Conservation (phyloP, 2,888 invertebrate genomes). For the Drosophila hamatofila region DNA sequence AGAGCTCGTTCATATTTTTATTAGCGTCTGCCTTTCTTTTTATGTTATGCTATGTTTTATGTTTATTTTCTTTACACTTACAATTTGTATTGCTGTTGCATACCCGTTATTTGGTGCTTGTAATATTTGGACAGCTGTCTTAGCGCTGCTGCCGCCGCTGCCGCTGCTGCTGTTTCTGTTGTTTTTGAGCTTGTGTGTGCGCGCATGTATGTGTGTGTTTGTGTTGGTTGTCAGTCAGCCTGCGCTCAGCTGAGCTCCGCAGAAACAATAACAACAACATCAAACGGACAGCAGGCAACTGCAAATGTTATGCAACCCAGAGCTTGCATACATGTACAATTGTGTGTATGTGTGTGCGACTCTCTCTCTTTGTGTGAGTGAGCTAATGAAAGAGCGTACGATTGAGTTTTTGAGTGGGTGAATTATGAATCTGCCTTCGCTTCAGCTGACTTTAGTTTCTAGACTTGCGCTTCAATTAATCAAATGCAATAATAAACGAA, state of each 20-base stretch:
- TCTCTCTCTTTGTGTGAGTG: not conserved
- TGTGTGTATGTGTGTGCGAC: not conserved
- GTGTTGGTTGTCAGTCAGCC: constrained; percentile 26
- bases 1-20: constrained; percentile 59
- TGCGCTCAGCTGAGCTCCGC: constrained; percentile 51
- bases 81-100: constrained; percentile 45
- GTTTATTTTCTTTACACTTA: constrained; percentile 67
- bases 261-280: constrained; percentile 33
- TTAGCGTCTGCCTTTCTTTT: constrained; percentile 59
- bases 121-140: constrained; percentile 59
- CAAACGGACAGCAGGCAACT: constrained; percentile 23
- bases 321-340: not conserved
- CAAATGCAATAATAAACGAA: not conserved
- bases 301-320: constrained; percentile 54
- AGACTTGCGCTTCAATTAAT: not conserved
- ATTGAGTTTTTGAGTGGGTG: constrained; percentile 13
- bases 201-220: constrained; percentile 3
- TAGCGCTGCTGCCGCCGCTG: not conserved
- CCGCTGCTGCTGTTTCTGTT: constrained; percentile 6
- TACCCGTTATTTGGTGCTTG: constrained; percentile 47
- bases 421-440: constrained; percentile 1
- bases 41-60: constrained; percentile 50
- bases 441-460: constrained; percentile 1
- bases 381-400: constrained; percentile 3
- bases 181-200: constrained; percentile 1